Percentiles rank a stretch among this genome's conserved stretches.
Evolutionary conservation across 2,888 invertebrate species (phyloP).

Genomic region (Encarsia formosa): DNA sequence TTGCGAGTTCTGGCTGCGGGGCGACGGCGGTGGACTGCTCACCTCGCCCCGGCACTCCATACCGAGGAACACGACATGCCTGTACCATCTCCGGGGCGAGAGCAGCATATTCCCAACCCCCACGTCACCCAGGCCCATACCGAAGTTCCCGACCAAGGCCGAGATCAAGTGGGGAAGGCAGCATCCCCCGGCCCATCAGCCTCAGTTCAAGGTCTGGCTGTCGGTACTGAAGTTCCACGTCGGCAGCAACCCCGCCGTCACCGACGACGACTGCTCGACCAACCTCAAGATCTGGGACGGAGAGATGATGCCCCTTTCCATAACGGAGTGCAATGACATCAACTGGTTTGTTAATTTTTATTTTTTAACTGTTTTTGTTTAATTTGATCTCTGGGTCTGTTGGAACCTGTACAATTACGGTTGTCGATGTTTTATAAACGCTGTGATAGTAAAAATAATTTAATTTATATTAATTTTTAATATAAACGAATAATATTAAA

Average conservation of each 20-base stretch:
- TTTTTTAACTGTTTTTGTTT: no score
- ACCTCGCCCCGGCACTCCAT: conserved; percentile 82
- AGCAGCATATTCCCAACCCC: conserved; percentile 58
- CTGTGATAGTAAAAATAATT: no score
- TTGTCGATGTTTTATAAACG: no score
- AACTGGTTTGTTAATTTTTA: conserved; percentile 75
- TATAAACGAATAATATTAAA: no score
- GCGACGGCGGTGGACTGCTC: conserved; percentile 72
- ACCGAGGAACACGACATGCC: conserved; percentile 83
- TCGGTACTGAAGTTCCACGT: conserved; percentile 83
- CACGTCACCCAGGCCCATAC: conserved; percentile 49
- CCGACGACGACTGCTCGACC: conserved; percentile 74
- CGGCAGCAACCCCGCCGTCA: conserved; percentile 63
- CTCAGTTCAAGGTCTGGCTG: conserved; percentile 78
- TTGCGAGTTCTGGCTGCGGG: conserved; percentile 83
- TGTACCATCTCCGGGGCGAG: conserved; percentile 73
- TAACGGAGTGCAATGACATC: conserved; percentile 73
- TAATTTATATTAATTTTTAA: no score
- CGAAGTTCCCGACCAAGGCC: conserved; percentile 48
- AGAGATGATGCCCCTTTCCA: conserved; percentile 59
- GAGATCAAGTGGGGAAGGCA: conserved; percentile 53
- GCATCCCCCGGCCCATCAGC: conserved; percentile 57
- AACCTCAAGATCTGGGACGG: conserved; percentile 87
- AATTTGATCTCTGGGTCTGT: no score
- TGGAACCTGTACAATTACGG: no score